These are phyloP conservation scores for Oceanodroma leucorhoa DNA, from an alignment of 2,797 vertebrate genomes.

Conservation along the genomic window DNA sequence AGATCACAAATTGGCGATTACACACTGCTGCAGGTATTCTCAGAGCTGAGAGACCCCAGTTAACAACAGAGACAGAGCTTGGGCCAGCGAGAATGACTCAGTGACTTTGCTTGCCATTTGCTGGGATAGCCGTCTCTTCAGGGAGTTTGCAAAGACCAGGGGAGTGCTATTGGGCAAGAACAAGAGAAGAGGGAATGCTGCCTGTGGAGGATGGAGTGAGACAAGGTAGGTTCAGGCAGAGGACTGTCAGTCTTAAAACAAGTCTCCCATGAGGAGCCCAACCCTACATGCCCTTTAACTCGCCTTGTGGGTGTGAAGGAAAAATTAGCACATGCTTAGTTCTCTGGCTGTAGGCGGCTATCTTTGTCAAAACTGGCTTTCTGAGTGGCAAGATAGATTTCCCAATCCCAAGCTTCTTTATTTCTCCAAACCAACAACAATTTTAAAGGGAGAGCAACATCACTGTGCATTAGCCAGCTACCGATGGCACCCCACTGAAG, in stretches of 20 bases:
- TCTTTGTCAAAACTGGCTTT: neutral
- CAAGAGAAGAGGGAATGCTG: neutral
- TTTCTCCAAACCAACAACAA: neutral
- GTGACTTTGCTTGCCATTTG: neutral
- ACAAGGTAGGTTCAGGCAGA: neutral
- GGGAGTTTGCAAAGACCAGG: neutral
- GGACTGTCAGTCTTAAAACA: neutral
- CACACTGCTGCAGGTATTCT: neutral
- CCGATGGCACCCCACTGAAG: rapidly evolving
- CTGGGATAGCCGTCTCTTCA: neutral
- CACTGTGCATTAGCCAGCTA: rapidly evolving
- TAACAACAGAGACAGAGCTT: neutral
- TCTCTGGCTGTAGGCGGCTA: neutral
- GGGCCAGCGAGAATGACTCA: neutral
- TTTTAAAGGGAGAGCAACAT: neutral
- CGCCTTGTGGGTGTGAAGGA: neutral
- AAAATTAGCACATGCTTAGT: neutral
- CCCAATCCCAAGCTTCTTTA: neutral
- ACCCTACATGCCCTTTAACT: neutral
- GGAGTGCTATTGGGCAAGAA: neutral
- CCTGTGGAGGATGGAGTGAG: neutral
- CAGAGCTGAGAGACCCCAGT: neutral
- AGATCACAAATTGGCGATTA: neutral
- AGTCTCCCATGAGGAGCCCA: neutral
- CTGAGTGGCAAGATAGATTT: neutral